These are phyloP conservation scores for Kryptolebias marmoratus DNA, from an alignment of 2,113 vertebrate genomes.

Conservation along the genomic window DNA sequence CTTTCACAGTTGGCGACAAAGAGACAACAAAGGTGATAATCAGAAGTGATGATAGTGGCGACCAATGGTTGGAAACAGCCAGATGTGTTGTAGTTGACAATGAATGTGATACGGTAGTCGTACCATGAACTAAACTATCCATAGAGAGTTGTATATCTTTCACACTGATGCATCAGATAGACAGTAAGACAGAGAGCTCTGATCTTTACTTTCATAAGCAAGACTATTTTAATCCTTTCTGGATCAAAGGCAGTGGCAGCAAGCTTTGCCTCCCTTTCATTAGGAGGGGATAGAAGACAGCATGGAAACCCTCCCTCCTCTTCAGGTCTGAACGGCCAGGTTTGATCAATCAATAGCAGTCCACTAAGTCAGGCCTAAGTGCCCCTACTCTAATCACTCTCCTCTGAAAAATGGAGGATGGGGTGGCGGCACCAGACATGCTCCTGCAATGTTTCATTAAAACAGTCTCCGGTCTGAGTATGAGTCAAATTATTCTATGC, in stretches of 20 bases:
- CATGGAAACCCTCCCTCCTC: slow-evolving; percentile 53
- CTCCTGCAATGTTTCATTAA: slow-evolving; percentile 55
- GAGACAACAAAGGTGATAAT: slow-evolving; percentile 11
- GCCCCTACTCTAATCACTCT: slow-evolving; percentile 71
- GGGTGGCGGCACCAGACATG: slow-evolving; percentile 41
- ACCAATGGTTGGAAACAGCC: slow-evolving; percentile 29
- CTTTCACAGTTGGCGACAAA: slow-evolving; percentile 3
- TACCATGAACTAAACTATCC: slow-evolving; percentile 27
- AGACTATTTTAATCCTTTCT: slow-evolving; percentile 75
- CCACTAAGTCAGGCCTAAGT: slow-evolving; percentile 60
- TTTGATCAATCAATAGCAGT: slow-evolving; percentile 76
- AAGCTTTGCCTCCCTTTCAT: slow-evolving; percentile 76
- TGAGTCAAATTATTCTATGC: slow-evolving; percentile 58
- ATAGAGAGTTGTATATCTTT: slow-evolving; percentile 21
- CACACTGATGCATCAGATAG: slow-evolving; percentile 39
- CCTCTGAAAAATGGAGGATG: slow-evolving; percentile 44
- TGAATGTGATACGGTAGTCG: slow-evolving; percentile 19
- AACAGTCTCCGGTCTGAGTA: slow-evolving; percentile 56
- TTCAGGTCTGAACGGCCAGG: slow-evolving; percentile 61
- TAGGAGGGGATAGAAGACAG: slow-evolving; percentile 61
- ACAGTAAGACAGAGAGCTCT: slow-evolving; percentile 44
- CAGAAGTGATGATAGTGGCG: slow-evolving; percentile 18
- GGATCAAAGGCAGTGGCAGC: slow-evolving; percentile 79
- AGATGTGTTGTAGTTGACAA: slow-evolving; percentile 19
- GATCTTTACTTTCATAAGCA: slow-evolving; percentile 71